phyloP scores from a whole-genome alignment of 2,797 vertebrate species.

The Pseudochaenichthys georgianus region DNA sequence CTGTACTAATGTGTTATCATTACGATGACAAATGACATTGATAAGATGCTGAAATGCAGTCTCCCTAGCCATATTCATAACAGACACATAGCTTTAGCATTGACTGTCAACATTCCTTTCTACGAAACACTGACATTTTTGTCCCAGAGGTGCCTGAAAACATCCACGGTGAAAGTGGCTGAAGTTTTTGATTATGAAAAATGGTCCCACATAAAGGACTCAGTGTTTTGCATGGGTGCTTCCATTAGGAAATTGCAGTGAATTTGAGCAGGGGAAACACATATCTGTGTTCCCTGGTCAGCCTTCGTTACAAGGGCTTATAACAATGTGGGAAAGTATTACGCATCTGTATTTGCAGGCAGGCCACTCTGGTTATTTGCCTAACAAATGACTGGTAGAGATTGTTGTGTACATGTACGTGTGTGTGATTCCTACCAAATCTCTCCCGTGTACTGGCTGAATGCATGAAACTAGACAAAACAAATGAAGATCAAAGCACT shows the following conservation, averaged over 20 bases:
- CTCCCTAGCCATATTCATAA: neutral
- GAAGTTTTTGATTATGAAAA: conserved; percentile 11
- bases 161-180: conserved; percentile 9
- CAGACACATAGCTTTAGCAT: neutral
- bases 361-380: conserved; percentile 73
- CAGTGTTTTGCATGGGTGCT: conserved; percentile 4
- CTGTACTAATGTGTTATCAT: neutral
- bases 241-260: conserved; percentile 5
- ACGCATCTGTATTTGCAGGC: conserved; percentile 51
- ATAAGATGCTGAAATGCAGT: conserved; percentile 2
- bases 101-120: neutral
- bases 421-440: conserved; percentile 47
- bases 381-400: conserved; percentile 78
- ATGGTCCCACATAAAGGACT: conserved; percentile 7
- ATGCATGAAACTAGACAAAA: conserved; percentile 58
- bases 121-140: neutral
- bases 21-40: neutral
- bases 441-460: conserved; percentile 44
- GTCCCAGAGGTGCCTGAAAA: conserved; percentile 9
- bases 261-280: conserved; percentile 24
- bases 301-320: conserved; percentile 28
- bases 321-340: conserved; percentile 30
- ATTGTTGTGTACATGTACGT: conserved; percentile 47
- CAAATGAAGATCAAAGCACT: conserved; percentile 58
- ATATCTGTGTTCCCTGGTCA: neutral